Base-by-base conservation (phyloP, 2,888 invertebrate species). In the Cecidostiba fungosa region DNA sequence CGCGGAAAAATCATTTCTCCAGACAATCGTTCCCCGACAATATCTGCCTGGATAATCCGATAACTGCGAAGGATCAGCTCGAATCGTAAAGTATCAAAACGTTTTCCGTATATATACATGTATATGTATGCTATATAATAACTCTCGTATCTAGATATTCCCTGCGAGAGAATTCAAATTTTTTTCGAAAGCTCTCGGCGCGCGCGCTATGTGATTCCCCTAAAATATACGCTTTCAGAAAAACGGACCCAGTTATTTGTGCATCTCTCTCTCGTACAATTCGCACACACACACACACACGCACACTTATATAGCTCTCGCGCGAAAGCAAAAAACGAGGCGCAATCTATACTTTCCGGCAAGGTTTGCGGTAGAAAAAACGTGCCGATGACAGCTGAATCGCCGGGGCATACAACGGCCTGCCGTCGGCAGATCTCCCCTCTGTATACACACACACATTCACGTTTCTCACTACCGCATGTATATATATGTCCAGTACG, bases 381-480 rank as follows among this genome's bases (percentile, higher is more conserved):
- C 89, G 88, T 89, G 88, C 86, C 87, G 87, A 88, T 89, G 90
- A 89, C 90, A 89, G 89, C 82, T 82, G 87, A 83, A 77, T 82
- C 86, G 87, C 66, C 84, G 86, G 85, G n/a, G n/a, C 66, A 14
- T 23, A 32, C 29, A 26, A 16, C 69, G 72, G 10, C 39, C 23
- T 23, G 72, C 36, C 39, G 72, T n/a, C 62, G 29, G 29, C 39
- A 72, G 72, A 39, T 23, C 62, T 62, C 29, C 0, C 59, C 23
- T 5, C 23, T 59, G 4, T 23, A 50, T 16, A 50, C 23, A 23
- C 8, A 23, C 59, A 23, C 59, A 3, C 59, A 23, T 23, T n/a
- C 23, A 2, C 59, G 8, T 2, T 77, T 19, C n/a, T n/a, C n/a
- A 23, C 10, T 50, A 43, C 26, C 36, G 66, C 77, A 1, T 14